A percentile compares a stretch with the other conserved stretches of the same genome.
Evolutionary conservation across 2,113 vertebrate species (phyloP).

Genomic region (Gyps fulvus): DNA sequence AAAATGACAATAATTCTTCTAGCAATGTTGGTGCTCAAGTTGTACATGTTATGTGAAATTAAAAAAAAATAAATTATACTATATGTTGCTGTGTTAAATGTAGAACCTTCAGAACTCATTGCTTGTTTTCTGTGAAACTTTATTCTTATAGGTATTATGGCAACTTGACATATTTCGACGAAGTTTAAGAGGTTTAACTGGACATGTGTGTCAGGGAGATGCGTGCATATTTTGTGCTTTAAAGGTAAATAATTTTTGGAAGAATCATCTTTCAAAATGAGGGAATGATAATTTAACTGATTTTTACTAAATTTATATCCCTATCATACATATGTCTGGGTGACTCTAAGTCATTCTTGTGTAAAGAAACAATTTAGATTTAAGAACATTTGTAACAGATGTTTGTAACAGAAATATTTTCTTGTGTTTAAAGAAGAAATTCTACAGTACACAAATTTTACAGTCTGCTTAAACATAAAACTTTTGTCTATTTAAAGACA

Average conservation of each 20-base stretch:
- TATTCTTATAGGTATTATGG: slow-evolving; percentile 87
- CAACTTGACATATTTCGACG: slow-evolving; percentile 96
- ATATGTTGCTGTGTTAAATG: background rate
- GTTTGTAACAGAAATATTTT: background rate
- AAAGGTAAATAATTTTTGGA: slow-evolving; percentile 78
- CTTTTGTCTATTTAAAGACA: background rate
- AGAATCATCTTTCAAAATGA: background rate
- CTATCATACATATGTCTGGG: accelerated
- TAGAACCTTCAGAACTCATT: background rate
- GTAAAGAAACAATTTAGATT: background rate
- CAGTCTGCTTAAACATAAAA: background rate
- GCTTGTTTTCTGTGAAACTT: background rate
- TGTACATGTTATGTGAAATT: background rate
- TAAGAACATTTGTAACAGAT: background rate
- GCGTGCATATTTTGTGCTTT: slow-evolving; percentile 97
- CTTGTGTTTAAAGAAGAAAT: background rate
- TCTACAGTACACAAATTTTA: background rate
- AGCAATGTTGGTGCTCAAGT: background rate
- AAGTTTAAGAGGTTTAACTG: slow-evolving; percentile 90
- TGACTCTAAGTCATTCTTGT: background rate
- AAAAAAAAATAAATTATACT: background rate
- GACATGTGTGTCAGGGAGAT: slow-evolving; percentile 91
- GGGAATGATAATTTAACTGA: background rate
- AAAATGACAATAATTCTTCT: background rate
- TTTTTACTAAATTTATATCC: background rate